Evolutionary conservation across 2,113 vertebrate genomes (phyloP), one percentile per base, ranked within the genome.

Genomic region (Epinephelus fuscoguttatus): DNA sequence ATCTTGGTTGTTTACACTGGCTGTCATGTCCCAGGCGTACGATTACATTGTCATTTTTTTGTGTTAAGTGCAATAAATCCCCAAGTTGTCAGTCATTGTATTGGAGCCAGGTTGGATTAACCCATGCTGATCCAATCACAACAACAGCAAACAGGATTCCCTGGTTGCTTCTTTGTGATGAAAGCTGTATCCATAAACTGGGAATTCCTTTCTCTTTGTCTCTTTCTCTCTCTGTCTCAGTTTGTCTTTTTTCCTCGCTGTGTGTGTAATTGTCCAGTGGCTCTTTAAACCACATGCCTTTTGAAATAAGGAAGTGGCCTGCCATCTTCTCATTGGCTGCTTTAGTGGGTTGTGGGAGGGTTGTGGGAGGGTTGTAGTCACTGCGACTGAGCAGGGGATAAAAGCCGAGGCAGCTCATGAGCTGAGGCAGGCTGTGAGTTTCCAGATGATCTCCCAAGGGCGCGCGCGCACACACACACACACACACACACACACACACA

Each of bases 231-330:
- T 69, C 62, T 13, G n/a, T 23, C 68, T 53, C 59, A 60, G 11
- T 56, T 40, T 57, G 8, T 59, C 56, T 61, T 4, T 56, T 66
- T 74, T 42, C 27, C 30, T 40, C 42, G 72, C 12, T 57, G n/a
- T 84, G 23, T 57, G 49, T 84, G 69, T 74, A 91, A 88, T 82
- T 62, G 81, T 75, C 84, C 72, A 3, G 47, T 92, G 87, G 76
- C 88, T 78, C 94, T 94, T 95, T 96, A 95, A 96, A 90, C 84
- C 84, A 66, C 85, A 78, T 79, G 79, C 42, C 9, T 57, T 75
- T 88, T 72, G 75, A 91, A 91, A 86, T 70, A 59, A 92, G 94
- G 94, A 95, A 94, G 88, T 88, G 77, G 73, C 67, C 62, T 55
- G 27, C 72, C 56, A 2, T 63, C 75, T 10, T 87, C 89, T 86